Percentiles rank a stretch among this genome's conserved stretches.
phyloP scores from a whole-genome alignment of 2,888 invertebrate genomes.

The Megamerina dolium region DNA sequence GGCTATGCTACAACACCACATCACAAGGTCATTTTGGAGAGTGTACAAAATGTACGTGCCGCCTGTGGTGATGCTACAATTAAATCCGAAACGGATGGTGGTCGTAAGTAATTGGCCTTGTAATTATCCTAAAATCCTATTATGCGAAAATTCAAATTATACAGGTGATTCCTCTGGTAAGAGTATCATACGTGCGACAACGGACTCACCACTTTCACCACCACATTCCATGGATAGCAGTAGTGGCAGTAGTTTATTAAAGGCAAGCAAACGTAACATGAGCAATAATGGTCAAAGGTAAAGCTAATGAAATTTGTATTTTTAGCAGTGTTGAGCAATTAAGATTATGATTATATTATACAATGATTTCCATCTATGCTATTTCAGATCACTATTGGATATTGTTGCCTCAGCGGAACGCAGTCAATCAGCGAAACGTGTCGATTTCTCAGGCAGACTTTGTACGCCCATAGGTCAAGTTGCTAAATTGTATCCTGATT shows the following conservation, averaged over 20 bases:
- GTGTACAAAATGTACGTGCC: conserved; percentile 61
- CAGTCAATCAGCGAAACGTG: conserved; percentile 49
- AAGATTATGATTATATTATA: no score
- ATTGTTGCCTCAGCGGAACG: conserved; percentile 54
- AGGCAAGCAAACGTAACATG: conserved; percentile 34
- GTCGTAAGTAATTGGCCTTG: conserved; percentile 21
- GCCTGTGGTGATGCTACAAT: conserved; percentile 52
- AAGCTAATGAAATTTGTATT: no score
- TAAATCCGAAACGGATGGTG: conserved; percentile 56
- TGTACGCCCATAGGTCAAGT: conserved; percentile 57
- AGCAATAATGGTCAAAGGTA: conserved; percentile 31
- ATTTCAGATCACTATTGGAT: conserved; percentile 52
- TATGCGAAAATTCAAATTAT: not conserved
- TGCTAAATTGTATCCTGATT: conserved; percentile 70
- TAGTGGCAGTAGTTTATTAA: conserved; percentile 25
- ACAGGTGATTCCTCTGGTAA: conserved; percentile 30
- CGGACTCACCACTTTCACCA: conserved; percentile 81
- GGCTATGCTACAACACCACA: conserved; percentile 70
- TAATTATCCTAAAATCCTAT: not conserved
- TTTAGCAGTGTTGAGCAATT: conserved; percentile 31
- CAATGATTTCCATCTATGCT: not conserved
- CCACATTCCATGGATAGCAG: conserved; percentile 53
- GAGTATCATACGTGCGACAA: conserved; percentile 65
- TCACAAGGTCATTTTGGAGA: conserved; percentile 72
- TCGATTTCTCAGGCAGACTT: conserved; percentile 63